Percentiles rank a stretch among this genome's conserved stretches.
These are phyloP conservation scores for Rousettus leschenaultii DNA, from an alignment of 2,113 vertebrate genomes.

Conservation along the genomic window DNA sequence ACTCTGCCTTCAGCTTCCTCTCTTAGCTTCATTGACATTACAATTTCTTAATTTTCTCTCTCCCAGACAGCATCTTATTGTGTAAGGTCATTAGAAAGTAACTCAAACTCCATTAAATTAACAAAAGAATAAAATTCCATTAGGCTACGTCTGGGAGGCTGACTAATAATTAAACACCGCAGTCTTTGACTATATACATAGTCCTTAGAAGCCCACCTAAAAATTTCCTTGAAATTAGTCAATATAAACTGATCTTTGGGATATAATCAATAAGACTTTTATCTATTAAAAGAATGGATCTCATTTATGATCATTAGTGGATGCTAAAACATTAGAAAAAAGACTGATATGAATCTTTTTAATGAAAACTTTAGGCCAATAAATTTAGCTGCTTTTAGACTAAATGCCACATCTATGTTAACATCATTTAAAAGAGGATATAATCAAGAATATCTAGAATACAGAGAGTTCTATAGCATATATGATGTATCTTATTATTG, in stretches of 20 bases:
- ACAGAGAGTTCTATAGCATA: not conserved
- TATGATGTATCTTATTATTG: not conserved
- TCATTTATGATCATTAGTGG: not conserved
- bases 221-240: not conserved
- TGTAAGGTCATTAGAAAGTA: slow-evolving; percentile 61
- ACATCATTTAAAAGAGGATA: not conserved
- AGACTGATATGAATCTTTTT: not conserved
- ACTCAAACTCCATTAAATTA: slow-evolving; percentile 47
- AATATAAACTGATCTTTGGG: not conserved
- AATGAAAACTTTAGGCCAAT: not conserved
- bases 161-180: slow-evolving; percentile 21
- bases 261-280: slow-evolving; percentile 35
- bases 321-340: not conserved
- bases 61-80: not conserved
- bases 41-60: not conserved
- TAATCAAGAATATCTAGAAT: not conserved
- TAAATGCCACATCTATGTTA: not conserved
- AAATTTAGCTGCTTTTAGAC: not conserved
- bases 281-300: slow-evolving; percentile 18
- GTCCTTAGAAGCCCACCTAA: not conserved
- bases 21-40: not conserved
- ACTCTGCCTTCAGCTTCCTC: not conserved
- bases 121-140: slow-evolving; percentile 31
- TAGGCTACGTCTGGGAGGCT: not conserved
- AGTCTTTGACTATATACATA: not conserved